phyloP scores from a whole-genome alignment of 1,140 invertebrate species.

The Acromyrmex charruanus region DNA sequence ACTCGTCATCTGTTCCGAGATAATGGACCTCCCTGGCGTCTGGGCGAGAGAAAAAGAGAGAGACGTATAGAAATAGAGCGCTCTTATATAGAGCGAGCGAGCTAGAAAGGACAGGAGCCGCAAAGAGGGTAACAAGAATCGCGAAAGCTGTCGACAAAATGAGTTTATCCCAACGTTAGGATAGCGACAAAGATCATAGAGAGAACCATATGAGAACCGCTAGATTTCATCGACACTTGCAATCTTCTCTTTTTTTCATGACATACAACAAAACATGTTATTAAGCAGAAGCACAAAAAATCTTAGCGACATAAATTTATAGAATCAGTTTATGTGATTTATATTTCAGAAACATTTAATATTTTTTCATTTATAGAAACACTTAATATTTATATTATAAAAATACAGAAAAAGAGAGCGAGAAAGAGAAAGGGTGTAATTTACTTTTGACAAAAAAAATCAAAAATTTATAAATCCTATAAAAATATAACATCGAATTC shows the following conservation, averaged over 20 bases:
- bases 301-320: neutral
- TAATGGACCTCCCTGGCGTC: constrained; percentile 72
- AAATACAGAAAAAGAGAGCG: neutral
- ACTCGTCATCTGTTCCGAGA: constrained; percentile 76
- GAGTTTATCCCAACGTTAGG: constrained; percentile 63
- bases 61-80: constrained; percentile 38
- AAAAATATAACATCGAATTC: constrained; percentile 13
- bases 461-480: neutral
- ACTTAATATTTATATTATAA: neutral
- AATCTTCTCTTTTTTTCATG: constrained; percentile 5
- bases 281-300: neutral
- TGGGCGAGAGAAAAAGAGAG: constrained; percentile 67
- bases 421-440: neutral
- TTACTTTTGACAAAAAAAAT: neutral
- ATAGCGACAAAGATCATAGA: constrained; percentile 52
- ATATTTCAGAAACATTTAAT: neutral
- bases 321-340: too few relatives aligned
- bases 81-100: constrained; percentile 13
- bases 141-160: constrained; percentile 65
- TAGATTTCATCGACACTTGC: neutral
- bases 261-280: neutral
- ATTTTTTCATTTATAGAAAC: neutral
- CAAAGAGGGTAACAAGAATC: constrained; percentile 67
- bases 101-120: constrained; percentile 45
- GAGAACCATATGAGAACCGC: constrained; percentile 23